Evolutionary conservation across 1,140 invertebrate genomes (phyloP).

Genomic region (Dendroctonus valens): DNA sequence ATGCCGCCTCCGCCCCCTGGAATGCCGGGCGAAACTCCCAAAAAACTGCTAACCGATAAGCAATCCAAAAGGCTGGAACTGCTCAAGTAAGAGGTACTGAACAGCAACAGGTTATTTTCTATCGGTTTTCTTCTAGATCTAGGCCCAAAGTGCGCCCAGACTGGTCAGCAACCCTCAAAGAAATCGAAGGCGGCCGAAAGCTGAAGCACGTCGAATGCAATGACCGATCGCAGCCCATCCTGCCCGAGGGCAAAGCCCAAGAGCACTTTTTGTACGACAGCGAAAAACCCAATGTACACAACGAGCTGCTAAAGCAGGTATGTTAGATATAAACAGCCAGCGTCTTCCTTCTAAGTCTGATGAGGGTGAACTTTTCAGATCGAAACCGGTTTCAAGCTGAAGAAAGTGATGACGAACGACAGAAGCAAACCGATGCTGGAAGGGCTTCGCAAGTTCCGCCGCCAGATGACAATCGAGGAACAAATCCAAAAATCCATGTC

Average conservation of each 20-base stretch:
- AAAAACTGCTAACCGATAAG: constrained; percentile 52
- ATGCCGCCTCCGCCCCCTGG: constrained; percentile 70
- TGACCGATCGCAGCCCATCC: constrained; percentile 63
- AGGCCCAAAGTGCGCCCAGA: constrained; percentile 78
- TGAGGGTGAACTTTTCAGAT: constrained; percentile 54
- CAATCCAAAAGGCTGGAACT: constrained; percentile 63
- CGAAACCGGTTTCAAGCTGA: constrained; percentile 72
- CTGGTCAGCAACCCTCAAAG: constrained; percentile 87
- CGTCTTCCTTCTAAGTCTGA: too few relatives aligned
- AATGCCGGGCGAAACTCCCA: constrained; percentile 50
- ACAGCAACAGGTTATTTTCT: neutral
- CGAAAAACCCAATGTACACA: constrained; percentile 82
- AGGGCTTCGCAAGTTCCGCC: constrained; percentile 80
- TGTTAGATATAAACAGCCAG: too few relatives aligned
- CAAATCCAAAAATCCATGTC: constrained; percentile 78
- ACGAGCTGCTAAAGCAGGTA: constrained; percentile 73
- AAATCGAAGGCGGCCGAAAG: constrained; percentile 76
- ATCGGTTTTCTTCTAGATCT: constrained; percentile 52
- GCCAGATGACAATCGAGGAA: constrained; percentile 86
- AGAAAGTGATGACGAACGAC: constrained; percentile 78
- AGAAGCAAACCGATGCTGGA: constrained; percentile 80
- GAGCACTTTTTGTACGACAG: constrained; percentile 84
- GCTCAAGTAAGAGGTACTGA: constrained; percentile 44
- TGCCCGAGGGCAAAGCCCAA: constrained; percentile 64
- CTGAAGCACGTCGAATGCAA: constrained; percentile 80